These are phyloP conservation scores for Dicycla oo DNA, from an alignment of 2,888 invertebrate species.

Conservation along the genomic window DNA sequence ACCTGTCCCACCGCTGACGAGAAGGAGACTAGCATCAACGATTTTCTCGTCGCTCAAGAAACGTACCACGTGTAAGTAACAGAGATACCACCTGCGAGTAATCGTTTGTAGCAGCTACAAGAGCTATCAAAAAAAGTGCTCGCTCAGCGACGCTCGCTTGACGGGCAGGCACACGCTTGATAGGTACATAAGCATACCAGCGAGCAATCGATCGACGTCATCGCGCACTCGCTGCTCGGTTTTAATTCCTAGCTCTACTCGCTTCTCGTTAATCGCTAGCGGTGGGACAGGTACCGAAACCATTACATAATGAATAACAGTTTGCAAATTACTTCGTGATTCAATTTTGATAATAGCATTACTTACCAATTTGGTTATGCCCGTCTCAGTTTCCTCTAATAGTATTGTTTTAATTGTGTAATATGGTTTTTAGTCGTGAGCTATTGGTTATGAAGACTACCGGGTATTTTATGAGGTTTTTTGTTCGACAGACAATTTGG, in stretches of 20 bases:
- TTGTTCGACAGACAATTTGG: conserved; percentile 29
- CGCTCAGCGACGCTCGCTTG: no score
- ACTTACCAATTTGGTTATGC: conserved; percentile 28
- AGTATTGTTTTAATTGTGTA: conserved; percentile 48
- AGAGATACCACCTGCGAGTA: background rate
- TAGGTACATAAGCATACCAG: background rate
- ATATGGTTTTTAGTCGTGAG: conserved; percentile 34
- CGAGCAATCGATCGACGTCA: background rate
- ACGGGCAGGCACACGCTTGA: background rate
- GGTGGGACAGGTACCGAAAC: background rate
- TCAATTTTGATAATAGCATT: conserved; percentile 61
- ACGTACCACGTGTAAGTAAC: background rate
- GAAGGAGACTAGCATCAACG: background rate
- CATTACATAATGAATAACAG: conserved; percentile 49
- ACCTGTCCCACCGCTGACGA: background rate
- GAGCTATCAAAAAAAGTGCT: background rate
- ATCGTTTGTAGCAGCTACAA: background rate
- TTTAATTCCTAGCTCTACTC: background rate
- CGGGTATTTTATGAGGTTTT: conserved; percentile 39
- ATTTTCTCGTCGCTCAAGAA: background rate
- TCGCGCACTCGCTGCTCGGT: background rate
- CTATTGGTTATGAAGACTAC: conserved; percentile 45
- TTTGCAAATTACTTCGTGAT: conserved; percentile 60
- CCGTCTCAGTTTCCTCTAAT: conserved; percentile 33
- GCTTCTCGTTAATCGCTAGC: background rate